phyloP scores from a whole-genome alignment of 2,113 vertebrate species.

The Melanostigma gelatinosum region DNA sequence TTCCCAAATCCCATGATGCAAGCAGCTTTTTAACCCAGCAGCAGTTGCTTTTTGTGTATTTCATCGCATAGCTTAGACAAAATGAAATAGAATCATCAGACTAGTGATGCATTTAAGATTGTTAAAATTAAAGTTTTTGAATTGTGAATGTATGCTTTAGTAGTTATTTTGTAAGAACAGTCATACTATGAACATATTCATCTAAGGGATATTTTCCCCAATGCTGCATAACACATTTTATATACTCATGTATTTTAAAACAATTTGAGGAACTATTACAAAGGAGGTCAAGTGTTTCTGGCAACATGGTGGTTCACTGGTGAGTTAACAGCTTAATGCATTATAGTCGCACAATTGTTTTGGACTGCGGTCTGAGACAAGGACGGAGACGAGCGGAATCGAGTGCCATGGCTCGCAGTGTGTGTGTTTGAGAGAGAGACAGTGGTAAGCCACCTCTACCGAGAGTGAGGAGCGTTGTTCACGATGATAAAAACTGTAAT shows the following conservation, averaged over 20 bases:
- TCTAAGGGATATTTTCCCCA: background rate
- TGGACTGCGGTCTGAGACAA: too few relatives aligned
- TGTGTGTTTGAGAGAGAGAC: too few relatives aligned
- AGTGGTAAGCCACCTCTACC: background rate
- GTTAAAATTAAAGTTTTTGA: background rate
- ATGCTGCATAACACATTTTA: background rate
- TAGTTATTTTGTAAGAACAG: background rate
- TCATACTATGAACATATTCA: background rate
- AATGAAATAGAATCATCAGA: background rate
- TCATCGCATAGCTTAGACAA: background rate
- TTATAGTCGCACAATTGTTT: too few relatives aligned
- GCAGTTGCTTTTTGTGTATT: background rate
- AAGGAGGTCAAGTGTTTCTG: background rate
- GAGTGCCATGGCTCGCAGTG: too few relatives aligned
- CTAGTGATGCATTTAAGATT: background rate
- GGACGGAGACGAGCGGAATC: too few relatives aligned
- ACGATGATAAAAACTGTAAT: background rate
- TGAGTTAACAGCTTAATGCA: too few relatives aligned
- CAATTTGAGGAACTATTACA: background rate
- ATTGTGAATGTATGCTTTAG: background rate
- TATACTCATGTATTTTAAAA: background rate
- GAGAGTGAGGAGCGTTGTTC: background rate
- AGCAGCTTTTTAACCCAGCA: background rate
- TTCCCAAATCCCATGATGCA: background rate
- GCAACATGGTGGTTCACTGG: background rate